Evolutionary conservation across 1,140 invertebrate species (phyloP), one percentile per base, ranked within the genome.

Genomic region (Magallana angulata): DNA sequence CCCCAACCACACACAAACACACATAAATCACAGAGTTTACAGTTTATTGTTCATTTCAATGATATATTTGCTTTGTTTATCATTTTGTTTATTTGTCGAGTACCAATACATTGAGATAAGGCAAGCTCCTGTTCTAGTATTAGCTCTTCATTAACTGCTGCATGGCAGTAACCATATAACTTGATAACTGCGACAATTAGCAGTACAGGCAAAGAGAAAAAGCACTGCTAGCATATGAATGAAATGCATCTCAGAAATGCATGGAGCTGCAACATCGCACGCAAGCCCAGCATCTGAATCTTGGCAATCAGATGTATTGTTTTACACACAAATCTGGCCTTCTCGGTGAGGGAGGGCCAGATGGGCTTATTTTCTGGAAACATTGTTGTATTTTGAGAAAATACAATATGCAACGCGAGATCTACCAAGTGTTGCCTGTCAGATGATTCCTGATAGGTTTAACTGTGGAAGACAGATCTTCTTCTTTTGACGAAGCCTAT

Each of bases 281-380:
- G 24, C 24, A 30, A 12, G 9, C 9, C 7, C 24, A 30, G 7
- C 36, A 48, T 48, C 36, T 48, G 7, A 30, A 76, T 76, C 36
- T 76, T 76, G 68, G 8, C 68, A 76, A 12, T 30, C 68, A 30
- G 36, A 48, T 48, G 36, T 48, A 18, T 16, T 71, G 18, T 71
- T 24, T 18, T 71, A 71, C n/a, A 71, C 18, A 48, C 36, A 48
- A 48, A 48, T 48, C 36, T 48, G 5, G 36, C 36, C 36, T 48
- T 48, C 36, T 36, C 36, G 1, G 36, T 36, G 36, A 36, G 24
- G 24, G n/a, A 30, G 12, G 68, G 8, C 68, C 68, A 76, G 68
- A 76, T 76, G 68, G 24, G 68, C 30, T 76, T 76, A 64, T 76
- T 76, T 76, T 76, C 24, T 76, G 68, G 68, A 76, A 76, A 76